Percentiles rank a stretch among this genome's conserved stretches.
Evolutionary conservation across 1,140 invertebrate genomes (phyloP).

Genomic region (Colletes gigas): DNA sequence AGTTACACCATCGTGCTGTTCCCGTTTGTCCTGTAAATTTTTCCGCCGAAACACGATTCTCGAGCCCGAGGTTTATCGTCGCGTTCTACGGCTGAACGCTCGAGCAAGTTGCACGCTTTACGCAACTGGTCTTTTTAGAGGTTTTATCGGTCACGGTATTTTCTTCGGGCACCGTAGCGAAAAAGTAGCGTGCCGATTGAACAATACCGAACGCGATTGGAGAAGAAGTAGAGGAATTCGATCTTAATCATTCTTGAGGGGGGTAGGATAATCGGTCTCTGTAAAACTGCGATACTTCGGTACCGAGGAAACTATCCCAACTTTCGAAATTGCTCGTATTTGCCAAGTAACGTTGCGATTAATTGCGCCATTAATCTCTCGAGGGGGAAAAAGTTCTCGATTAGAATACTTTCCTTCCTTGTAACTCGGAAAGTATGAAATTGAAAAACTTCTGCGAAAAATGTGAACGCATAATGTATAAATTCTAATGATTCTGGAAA

Average conservation of each 20-base stretch:
- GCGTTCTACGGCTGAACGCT: constrained; percentile 10
- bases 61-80: not conserved
- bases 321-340: not conserved
- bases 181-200: not conserved
- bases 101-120: constrained; percentile 1
- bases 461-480: too few species aligned
- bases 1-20: not conserved
- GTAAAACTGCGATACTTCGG: too few species aligned
- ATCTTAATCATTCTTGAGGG: not conserved
- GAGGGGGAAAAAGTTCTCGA: too few species aligned
- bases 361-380: not conserved
- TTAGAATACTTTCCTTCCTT: too few species aligned
- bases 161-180: not conserved
- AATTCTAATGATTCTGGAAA: too few species aligned
- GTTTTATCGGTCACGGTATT: constrained; percentile 18
- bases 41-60: not conserved
- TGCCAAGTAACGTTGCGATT: not conserved
- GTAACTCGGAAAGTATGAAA: too few species aligned
- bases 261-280: not conserved
- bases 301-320: not conserved
- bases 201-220: not conserved
- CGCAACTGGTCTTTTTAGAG: not conserved
- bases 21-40: not conserved
- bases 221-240: not conserved
- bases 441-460: too few species aligned